A percentile compares a stretch with the other conserved stretches of the same genome.
Conservation (phyloP, 2,113 vertebrate species). For the Psephotus haematonotus region DNA sequence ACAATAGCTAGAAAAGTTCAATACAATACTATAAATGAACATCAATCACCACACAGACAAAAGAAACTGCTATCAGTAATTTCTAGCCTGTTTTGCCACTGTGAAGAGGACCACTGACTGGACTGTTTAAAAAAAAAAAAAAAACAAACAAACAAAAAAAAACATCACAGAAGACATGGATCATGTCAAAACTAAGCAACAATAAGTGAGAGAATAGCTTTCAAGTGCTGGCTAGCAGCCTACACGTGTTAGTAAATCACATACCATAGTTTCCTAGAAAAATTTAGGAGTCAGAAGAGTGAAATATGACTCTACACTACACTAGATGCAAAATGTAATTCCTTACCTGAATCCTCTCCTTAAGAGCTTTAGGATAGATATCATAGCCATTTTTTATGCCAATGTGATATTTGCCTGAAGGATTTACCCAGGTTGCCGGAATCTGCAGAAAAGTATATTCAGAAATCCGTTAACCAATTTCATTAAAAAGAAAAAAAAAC, state of each 20-base stretch:
- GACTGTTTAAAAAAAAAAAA: not conserved
- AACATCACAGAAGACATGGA: not conserved
- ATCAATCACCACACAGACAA: not conserved
- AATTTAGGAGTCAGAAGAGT: not conserved
- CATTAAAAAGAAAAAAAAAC: not conserved
- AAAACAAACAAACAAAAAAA: not conserved
- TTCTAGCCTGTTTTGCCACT: not conserved
- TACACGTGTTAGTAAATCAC: not conserved
- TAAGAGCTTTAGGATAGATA: conserved; percentile 96
- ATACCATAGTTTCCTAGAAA: not conserved
- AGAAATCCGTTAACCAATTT: not conserved
- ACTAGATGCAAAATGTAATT: not conserved
- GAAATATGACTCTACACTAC: not conserved
- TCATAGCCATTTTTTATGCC: conserved; percentile 98
- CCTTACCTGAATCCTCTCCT: conserved; percentile 95
- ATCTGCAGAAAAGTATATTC: conserved; percentile 75
- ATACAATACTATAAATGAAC: not conserved
- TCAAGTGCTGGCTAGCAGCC: not conserved
- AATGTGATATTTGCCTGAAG: conserved; percentile 91
- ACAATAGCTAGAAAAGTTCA: not conserved
- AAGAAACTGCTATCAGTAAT: accelerated
- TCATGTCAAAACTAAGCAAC: not conserved
- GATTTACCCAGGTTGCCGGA: conserved; percentile 89
- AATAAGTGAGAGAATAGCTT: not conserved
- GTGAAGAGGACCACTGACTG: accelerated